Evolutionary conservation across 1,140 invertebrate genomes (phyloP), one percentile per base, ranked within the genome.

Genomic region (Zaprionus tsacasi): DNA sequence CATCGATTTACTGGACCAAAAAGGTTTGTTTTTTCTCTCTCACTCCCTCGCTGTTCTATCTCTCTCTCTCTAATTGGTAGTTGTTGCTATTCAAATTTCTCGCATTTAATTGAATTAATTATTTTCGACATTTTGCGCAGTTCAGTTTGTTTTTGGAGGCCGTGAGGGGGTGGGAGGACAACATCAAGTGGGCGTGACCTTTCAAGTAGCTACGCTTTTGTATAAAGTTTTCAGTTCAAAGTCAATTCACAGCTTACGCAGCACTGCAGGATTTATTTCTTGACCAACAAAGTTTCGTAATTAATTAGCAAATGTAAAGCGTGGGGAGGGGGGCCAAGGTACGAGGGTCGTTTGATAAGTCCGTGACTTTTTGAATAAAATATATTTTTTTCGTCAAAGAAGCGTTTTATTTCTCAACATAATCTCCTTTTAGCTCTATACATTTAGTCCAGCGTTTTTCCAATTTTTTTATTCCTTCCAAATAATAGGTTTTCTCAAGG

Each of bases 1-100:
- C 95, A 15, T 94, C 91, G 25, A 95, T 96, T 56, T 94, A 93
- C 11, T 96, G 95, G 95, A 94, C 94, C 48, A 94, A 95, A 86
- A 93, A 95, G 93, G 95, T 95, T 78, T 25, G 69, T 74, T 52
- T 36, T 17, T 45, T 36, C 50, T 11, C 12, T 6, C 13, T 13
- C 56, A 3, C 57, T 15, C 40, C 8, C 21, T 43, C 21, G 36
- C 17, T 21, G 8, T 12, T n/a, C 45, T 21, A 48, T 21, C 10
- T 12, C 11, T 21, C 10, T 12, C 11, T 54, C 7, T 43, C 40
- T 15, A 43, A 50, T 45, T 40, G 15, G 10, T 35, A 5, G 36
- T 50, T 38, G 43, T 45, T 58, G 8, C 73, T 70, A 73, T 78
- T 60, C 80, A 76, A 74, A 82, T 78, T 71, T 82, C 57, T n/a